phyloP scores from a whole-genome alignment of 1,140 invertebrate species.

The Lepidurus apus region DNA sequence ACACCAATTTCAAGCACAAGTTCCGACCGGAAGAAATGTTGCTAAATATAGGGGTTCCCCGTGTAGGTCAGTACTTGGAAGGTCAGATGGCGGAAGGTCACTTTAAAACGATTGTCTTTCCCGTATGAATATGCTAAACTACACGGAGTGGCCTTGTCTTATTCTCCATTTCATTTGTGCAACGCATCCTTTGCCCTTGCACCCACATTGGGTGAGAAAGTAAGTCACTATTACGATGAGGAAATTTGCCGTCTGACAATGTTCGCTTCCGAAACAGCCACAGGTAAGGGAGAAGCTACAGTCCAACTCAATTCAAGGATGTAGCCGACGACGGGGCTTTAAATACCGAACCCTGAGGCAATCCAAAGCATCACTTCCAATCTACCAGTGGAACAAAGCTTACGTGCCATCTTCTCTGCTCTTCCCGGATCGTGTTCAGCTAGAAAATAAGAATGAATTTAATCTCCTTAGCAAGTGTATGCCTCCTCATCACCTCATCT shows the following conservation, averaged over 20 bases:
- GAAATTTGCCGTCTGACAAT: background rate
- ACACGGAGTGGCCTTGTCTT: background rate
- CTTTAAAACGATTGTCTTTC: background rate
- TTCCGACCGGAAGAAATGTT: background rate
- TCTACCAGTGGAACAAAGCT: background rate
- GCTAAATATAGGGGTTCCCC: background rate
- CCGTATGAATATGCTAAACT: background rate
- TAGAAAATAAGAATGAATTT: background rate
- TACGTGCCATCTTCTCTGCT: too few species aligned
- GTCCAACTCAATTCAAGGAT: background rate
- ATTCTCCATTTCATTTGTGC: background rate
- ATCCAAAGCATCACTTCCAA: background rate
- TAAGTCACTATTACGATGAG: background rate
- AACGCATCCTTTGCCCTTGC: constrained; percentile 4
- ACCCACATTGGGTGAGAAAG: background rate
- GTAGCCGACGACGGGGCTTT: background rate
- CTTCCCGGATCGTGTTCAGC: background rate
- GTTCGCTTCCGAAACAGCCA: background rate
- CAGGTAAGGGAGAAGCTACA: background rate
- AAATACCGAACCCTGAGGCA: background rate
- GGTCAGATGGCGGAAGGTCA: background rate
- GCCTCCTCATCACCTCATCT: background rate
- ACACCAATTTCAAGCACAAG: background rate
- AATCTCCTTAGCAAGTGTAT: background rate
- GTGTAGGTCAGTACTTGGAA: background rate